phyloP scores from a whole-genome alignment of 1,140 invertebrate genomes.

The Laupala kohalensis region DNA sequence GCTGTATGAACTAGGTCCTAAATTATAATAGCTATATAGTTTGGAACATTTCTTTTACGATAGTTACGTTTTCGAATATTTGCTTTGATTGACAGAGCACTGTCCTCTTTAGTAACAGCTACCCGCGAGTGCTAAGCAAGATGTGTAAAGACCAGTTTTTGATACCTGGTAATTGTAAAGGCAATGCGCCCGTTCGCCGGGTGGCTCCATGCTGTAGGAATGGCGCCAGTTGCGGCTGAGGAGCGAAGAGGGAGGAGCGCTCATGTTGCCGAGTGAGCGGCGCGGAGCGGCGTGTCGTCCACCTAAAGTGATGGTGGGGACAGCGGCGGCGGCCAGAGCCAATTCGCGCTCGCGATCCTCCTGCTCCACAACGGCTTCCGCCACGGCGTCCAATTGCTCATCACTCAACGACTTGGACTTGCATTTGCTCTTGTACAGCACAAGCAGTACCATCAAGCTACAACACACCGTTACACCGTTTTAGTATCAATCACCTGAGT shows the following conservation, averaged over 20 bases:
- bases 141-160: no score
- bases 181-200: neutral
- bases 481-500: no score
- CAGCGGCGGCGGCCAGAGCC: constrained; percentile 6
- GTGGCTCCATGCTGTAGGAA: constrained; percentile 9
- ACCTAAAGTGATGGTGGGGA: neutral
- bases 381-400: constrained; percentile 38
- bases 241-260: constrained; percentile 5
- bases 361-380: constrained; percentile 55
- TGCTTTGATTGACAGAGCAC: no score
- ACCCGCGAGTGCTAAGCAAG: no score
- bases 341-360: constrained; percentile 33
- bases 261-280: constrained; percentile 15
- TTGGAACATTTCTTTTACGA: no score
- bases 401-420: constrained; percentile 36
- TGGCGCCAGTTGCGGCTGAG: neutral
- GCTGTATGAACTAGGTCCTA: no score
- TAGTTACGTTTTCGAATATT: no score
- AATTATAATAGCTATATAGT: no score
- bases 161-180: neutral
- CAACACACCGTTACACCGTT: no score
- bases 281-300: neutral
- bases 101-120: no score
- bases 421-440: constrained; percentile 70
- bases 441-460: constrained; percentile 71